phyloP scores from a whole-genome alignment of 2,797 vertebrate genomes.

The Aldrovandia affinis region DNA sequence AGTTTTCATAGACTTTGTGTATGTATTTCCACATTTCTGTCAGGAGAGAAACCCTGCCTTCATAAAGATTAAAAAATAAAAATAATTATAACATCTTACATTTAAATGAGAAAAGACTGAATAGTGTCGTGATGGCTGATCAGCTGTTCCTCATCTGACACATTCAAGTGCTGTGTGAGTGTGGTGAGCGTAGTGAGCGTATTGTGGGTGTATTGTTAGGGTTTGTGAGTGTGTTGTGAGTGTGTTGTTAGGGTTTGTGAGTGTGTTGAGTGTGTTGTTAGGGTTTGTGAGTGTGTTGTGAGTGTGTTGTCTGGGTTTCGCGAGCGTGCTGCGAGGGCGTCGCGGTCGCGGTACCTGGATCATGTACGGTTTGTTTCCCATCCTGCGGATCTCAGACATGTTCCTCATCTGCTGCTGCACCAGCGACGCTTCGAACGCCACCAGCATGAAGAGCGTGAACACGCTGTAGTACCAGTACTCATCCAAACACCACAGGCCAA shows the following conservation, averaged over 20 bases:
- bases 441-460: slow-evolving; percentile 97
- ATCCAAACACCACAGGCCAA: slow-evolving; percentile 95
- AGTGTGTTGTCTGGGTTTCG: no score
- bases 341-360: slow-evolving; percentile 81
- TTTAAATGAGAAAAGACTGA: neutral
- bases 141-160: neutral
- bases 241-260: no score
- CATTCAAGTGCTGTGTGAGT: no score
- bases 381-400: slow-evolving; percentile 92
- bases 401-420: slow-evolving; percentile 98
- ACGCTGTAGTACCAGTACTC: slow-evolving; percentile 99
- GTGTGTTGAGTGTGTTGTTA: no score
- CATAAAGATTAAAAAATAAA: neutral
- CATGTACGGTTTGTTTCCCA: slow-evolving; percentile 95
- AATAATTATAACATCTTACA: neutral
- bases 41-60: neutral
- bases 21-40: neutral
- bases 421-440: slow-evolving; percentile 94
- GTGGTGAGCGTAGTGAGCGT: neutral
- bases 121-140: neutral
- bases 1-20: neutral
- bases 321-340: neutral
- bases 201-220: no score
- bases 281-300: no score
- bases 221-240: no score